Percentiles rank a stretch among this genome's conserved stretches.
These are phyloP conservation scores for Danio jaintianensis DNA, from an alignment of 2,797 vertebrate genomes.

Conservation along the genomic window DNA sequence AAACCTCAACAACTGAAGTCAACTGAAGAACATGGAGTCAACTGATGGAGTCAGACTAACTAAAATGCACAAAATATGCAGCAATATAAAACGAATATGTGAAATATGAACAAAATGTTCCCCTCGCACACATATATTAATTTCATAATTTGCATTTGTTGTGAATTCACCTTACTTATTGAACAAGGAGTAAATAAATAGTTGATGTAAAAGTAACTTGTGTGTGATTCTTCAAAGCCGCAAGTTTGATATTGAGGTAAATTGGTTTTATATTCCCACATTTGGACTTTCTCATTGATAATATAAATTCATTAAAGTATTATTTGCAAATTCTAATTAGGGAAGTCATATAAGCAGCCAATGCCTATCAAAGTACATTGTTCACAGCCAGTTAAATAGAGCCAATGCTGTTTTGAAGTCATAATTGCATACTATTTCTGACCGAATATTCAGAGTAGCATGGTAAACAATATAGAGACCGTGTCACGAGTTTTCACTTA, in stretches of 20 bases:
- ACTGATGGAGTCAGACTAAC: background rate
- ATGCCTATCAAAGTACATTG: no score
- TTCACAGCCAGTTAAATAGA: no score
- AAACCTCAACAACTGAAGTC: background rate
- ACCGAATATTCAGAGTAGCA: no score
- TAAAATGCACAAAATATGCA: background rate
- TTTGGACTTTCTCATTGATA: no score
- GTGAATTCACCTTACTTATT: background rate
- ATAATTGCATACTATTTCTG: no score
- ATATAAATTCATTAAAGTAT: no score
- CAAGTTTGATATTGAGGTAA: background rate
- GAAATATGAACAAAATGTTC: background rate
- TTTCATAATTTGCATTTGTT: background rate
- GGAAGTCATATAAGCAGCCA: no score
- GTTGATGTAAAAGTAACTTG: background rate
- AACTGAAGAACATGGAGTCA: slow-evolving; percentile 1
- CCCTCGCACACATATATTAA: background rate
- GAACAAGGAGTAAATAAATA: background rate
- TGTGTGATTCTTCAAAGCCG: background rate
- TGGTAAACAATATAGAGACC: no score
- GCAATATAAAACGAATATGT: background rate
- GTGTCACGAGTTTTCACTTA: no score
- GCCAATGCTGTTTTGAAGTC: no score
- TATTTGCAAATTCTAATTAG: no score
- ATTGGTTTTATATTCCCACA: no score